A percentile compares a stretch with the other conserved stretches of the same genome.
phyloP scores from a whole-genome alignment of 2,797 vertebrate species.

The Aeoliscus strigatus region DNA sequence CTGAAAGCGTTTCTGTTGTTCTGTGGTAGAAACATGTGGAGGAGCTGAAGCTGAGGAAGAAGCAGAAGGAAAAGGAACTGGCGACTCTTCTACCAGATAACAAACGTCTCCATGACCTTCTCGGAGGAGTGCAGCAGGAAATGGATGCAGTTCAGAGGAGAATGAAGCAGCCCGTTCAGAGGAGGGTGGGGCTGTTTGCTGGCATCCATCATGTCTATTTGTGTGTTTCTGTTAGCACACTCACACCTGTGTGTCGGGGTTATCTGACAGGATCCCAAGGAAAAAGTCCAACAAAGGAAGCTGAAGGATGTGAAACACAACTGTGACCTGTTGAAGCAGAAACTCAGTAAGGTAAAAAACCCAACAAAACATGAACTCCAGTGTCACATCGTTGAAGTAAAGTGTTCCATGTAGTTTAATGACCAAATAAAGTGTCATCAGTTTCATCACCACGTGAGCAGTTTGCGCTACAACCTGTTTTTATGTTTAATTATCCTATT shows the following conservation, averaged over 20 bases:
- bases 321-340: conserved; percentile 23
- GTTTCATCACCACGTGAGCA: too few relatives aligned
- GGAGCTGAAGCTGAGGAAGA: conserved; percentile 70
- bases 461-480: too few relatives aligned
- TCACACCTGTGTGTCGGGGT: too few relatives aligned
- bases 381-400: too few relatives aligned
- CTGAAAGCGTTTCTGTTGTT: not conserved
- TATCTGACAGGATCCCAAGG: conserved; percentile 56
- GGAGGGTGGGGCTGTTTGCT: too few relatives aligned
- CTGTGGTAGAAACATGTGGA: conserved; percentile 73
- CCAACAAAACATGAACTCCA: too few relatives aligned
- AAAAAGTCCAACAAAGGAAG: conserved; percentile 7
- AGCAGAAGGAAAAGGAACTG: conserved; percentile 76
- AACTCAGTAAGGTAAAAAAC: conserved; percentile 73
- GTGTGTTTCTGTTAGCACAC: not conserved
- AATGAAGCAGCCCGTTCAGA: conserved; percentile 42
- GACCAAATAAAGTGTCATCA: too few relatives aligned
- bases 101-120: conserved; percentile 63
- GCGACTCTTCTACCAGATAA: conserved; percentile 67
- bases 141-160: conserved; percentile 68
- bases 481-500: too few relatives aligned
- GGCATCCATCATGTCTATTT: not conserved
- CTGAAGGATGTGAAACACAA: conserved; percentile 20
- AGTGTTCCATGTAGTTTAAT: too few relatives aligned
- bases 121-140: conserved; percentile 72